Percentiles rank a stretch among this genome's conserved stretches.
Evolutionary conservation across 2,888 invertebrate species (phyloP).

Genomic region (Hesperia comma): DNA sequence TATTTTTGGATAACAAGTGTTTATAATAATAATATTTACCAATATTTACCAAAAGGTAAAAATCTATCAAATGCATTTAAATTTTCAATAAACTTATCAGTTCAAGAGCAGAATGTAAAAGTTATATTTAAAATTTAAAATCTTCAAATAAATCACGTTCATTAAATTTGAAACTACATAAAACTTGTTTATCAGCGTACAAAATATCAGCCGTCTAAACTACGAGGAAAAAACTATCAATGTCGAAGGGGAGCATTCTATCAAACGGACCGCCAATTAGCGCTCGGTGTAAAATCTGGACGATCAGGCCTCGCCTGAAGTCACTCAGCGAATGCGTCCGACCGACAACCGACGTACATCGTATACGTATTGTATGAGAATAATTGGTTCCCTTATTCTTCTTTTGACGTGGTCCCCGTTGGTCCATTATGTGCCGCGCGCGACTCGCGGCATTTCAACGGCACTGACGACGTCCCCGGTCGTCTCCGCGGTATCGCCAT

Average conservation of each 20-base stretch:
- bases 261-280: background rate
- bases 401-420: slow-evolving; percentile 80
- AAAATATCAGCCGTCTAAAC: background rate
- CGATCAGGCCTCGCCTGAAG: slow-evolving; percentile 54
- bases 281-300: background rate
- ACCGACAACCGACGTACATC: slow-evolving; percentile 70
- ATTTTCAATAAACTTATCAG: too few relatives aligned
- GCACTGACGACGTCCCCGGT: slow-evolving; percentile 78
- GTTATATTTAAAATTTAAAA: too few relatives aligned
- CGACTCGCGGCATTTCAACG: slow-evolving; percentile 78
- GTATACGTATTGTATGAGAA: slow-evolving; percentile 75
- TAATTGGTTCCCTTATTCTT: slow-evolving; percentile 81
- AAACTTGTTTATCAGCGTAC: background rate
- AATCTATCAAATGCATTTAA: too few relatives aligned
- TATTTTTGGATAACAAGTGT: too few relatives aligned
- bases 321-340: slow-evolving; percentile 75
- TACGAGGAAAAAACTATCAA: slow-evolving; percentile 26
- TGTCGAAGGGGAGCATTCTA: slow-evolving; percentile 29
- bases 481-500: slow-evolving; percentile 73
- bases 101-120: too few relatives aligned
- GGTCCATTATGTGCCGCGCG: slow-evolving; percentile 78
- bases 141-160: too few relatives aligned
- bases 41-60: too few relatives aligned
- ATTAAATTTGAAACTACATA: too few relatives aligned
- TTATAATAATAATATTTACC: too few relatives aligned